Percentiles rank a stretch among this genome's conserved stretches.
These are phyloP conservation scores for Perca fluviatilis DNA, from an alignment of 2,113 vertebrate genomes.

Conservation along the genomic window DNA sequence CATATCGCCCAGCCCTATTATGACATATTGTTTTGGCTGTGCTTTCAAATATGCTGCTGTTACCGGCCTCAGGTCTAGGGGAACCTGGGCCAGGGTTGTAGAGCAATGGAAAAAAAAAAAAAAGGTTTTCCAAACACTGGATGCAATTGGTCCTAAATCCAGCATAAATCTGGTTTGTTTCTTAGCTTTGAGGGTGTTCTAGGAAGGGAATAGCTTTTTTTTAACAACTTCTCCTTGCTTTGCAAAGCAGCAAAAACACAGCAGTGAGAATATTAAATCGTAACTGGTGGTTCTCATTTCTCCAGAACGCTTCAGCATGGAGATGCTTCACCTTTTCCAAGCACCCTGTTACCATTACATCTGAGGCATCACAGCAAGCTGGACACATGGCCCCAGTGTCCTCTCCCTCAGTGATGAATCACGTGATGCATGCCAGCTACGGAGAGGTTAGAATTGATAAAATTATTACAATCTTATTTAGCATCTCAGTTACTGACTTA, in stretches of 20 bases:
- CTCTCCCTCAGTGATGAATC: slow-evolving; percentile 91
- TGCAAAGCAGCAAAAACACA: background rate
- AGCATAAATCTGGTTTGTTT: background rate
- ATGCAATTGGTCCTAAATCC: background rate
- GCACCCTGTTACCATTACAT: slow-evolving; percentile 79
- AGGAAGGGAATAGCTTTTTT: background rate
- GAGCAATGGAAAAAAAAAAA: too few species aligned
- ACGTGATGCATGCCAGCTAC: slow-evolving; percentile 92
- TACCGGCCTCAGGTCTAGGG: too few species aligned
- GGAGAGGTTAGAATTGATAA: slow-evolving; percentile 86
- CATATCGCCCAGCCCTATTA: too few species aligned
- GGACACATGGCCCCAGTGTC: slow-evolving; percentile 78
- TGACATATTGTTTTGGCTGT: too few species aligned
- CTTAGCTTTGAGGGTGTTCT: background rate
- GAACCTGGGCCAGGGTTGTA: too few species aligned
- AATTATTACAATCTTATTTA: background rate
- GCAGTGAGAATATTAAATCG: background rate
- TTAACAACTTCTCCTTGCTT: background rate
- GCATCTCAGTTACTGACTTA: background rate
- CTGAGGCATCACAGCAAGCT: slow-evolving; percentile 71
- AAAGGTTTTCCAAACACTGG: background rate
- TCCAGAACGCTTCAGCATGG: slow-evolving; percentile 93
- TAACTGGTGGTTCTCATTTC: background rate
- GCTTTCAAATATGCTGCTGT: too few species aligned
- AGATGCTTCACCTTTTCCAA: slow-evolving; percentile 94